Conservation (phyloP, 1,140 invertebrate genomes). For the Rhopalosiphum maidis region DNA sequence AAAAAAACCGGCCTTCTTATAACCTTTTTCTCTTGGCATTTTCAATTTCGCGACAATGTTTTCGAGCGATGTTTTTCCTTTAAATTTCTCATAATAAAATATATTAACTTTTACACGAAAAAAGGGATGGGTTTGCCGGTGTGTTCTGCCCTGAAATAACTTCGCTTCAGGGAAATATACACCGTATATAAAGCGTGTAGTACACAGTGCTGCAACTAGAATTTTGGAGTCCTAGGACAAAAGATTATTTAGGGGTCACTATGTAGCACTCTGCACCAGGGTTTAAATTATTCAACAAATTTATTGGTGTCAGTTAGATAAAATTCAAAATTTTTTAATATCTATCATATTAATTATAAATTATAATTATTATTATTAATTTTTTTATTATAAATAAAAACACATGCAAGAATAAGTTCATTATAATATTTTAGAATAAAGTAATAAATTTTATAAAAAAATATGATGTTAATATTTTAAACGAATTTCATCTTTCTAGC, state of each 20-base stretch:
- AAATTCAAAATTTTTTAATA: background rate
- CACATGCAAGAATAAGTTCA: background rate
- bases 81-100: background rate
- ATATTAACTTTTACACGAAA: background rate
- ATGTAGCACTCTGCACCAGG: no score
- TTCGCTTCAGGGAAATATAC: background rate
- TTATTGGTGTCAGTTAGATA: background rate
- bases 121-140: background rate
- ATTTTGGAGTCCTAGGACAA: no score
- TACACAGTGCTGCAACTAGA: no score
- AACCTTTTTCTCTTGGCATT: background rate
- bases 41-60: slow-evolving; percentile 11
- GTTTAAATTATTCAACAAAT: background rate
- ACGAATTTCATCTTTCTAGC: background rate
- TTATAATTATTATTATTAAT: no score
- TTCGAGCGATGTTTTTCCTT: background rate
- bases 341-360: background rate
- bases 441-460: background rate
- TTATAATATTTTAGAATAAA: background rate
- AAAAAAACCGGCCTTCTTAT: background rate
- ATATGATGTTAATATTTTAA: background rate
- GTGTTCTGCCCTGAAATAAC: background rate
- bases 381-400: background rate
- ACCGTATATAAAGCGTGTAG: background rate
- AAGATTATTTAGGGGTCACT: no score